Base-by-base conservation (phyloP, 2,113 vertebrate species). In the Indicator maculatus region DNA sequence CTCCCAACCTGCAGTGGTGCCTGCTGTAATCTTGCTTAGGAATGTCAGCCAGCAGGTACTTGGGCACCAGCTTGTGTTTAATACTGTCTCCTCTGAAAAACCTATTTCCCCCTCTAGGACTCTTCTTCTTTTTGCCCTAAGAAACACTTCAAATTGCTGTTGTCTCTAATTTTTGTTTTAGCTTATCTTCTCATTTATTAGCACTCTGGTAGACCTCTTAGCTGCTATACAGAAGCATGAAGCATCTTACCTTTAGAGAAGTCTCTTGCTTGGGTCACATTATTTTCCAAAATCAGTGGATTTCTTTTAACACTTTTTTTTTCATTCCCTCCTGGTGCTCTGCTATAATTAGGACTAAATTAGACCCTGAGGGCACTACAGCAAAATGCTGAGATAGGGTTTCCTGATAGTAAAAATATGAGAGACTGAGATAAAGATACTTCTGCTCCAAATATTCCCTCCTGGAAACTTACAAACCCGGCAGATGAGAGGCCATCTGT, bases 401-500 rank as follows among this genome's bases (percentile, higher is more conserved):
- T 96, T 95, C 92, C 88, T 86, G 76, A 89, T 78, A 95, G 93
- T 86, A 92, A 95, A 96, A 96, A 94, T 90, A 95, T 58, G 52
- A 91, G 84, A 91, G 72, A 70, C 93, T 92, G 78, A 88, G 64
- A 93, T 88, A 92, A 87, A 96, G 91, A 96, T 87, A 95, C 52
- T 89, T 93, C 93, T 17, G 15, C 65, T 96, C 90, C 76, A 86
- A 81, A 21, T 93, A 94, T 90, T 95, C 83, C 58, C 69, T 95
- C 94, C 89, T 94, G 89, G 94, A 96, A 96, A 88, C 79, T 44
- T 81, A 96, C 79, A 90, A 88, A 95, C 93, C 82, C 93, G 94
- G 89, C 94, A 95, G 91, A 96, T 95, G 95, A 93, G 93, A 91
- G 95, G 91, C 94, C 91, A 96, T 95, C 95, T 96, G 95, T 92